These are phyloP conservation scores for Cyaniris semiargus DNA, from an alignment of 2,888 invertebrate species.

Conservation along the genomic window DNA sequence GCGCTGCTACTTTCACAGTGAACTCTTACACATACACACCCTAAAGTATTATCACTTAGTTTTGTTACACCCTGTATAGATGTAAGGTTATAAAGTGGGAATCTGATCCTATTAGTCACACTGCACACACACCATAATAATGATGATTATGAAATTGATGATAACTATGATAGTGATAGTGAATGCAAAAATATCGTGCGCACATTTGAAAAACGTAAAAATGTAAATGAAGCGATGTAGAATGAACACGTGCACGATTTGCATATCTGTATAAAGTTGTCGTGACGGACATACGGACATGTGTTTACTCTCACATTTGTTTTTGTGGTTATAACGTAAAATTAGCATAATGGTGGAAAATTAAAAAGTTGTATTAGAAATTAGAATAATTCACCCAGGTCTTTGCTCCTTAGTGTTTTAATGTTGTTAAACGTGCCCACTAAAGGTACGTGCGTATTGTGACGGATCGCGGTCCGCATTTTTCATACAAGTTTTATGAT, in stretches of 20 bases:
- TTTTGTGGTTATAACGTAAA: conserved; percentile 4
- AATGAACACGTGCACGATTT: conserved; percentile 40
- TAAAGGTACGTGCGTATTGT: too few species aligned
- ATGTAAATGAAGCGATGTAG: conserved; percentile 24
- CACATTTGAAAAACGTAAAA: conserved; percentile 18
- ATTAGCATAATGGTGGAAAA: conserved; percentile 33
- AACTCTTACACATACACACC: too few species aligned
- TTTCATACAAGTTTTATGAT: too few species aligned
- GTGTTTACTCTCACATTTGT: conserved; percentile 46
- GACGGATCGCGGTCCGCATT: too few species aligned
- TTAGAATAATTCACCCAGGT: not conserved
- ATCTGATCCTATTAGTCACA: too few species aligned
- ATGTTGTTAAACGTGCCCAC: too few species aligned
- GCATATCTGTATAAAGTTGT: conserved; percentile 40
- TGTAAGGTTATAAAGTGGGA: too few species aligned
- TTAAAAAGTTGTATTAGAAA: not conserved
- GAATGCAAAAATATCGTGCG: conserved; percentile 3
- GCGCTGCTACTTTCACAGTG: too few species aligned
- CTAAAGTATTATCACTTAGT: too few species aligned
- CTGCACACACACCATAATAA: too few species aligned
- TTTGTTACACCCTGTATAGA: too few species aligned
- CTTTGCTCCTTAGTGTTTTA: not conserved
- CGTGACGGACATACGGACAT: conserved; percentile 38
- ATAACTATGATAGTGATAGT: not conserved
- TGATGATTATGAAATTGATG: not conserved